Conservation (phyloP, 2,113 vertebrate genomes). For the Alces alces region DNA sequence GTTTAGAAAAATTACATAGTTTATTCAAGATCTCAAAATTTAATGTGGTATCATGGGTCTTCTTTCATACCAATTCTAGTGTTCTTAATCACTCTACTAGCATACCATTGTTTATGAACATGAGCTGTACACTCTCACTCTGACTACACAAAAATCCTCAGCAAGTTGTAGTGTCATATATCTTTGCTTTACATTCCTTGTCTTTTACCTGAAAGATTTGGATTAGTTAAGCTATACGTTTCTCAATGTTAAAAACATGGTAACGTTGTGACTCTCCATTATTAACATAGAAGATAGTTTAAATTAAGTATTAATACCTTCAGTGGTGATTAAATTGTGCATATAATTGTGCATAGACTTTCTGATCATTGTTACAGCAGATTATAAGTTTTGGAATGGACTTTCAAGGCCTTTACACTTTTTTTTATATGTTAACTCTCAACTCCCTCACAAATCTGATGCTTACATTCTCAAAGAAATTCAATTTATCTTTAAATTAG, state of each 20-base stretch:
- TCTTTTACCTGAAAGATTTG: background rate
- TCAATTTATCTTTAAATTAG: background rate
- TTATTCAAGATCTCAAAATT: background rate
- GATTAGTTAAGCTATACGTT: background rate
- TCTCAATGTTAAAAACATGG: background rate
- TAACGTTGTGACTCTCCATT: background rate
- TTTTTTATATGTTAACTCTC: background rate
- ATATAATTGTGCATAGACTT: background rate
- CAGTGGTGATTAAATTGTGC: background rate
- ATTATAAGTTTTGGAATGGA: background rate
- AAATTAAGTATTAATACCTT: background rate
- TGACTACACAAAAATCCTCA: background rate
- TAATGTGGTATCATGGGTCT: too few relatives aligned
- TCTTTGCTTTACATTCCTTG: background rate
- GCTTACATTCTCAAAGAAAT: background rate
- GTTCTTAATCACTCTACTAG: background rate
- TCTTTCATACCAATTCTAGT: background rate
- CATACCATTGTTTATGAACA: fast-evolving
- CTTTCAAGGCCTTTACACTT: background rate
- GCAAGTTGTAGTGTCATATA: background rate
- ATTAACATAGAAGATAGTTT: background rate
- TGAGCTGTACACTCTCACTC: background rate
- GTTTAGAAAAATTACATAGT: background rate
- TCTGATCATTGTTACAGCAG: background rate
- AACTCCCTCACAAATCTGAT: background rate